Percentiles rank a stretch among this genome's conserved stretches.
Conservation (phyloP, 2,888 invertebrate genomes). For the Allolobophora icterica region DNA sequence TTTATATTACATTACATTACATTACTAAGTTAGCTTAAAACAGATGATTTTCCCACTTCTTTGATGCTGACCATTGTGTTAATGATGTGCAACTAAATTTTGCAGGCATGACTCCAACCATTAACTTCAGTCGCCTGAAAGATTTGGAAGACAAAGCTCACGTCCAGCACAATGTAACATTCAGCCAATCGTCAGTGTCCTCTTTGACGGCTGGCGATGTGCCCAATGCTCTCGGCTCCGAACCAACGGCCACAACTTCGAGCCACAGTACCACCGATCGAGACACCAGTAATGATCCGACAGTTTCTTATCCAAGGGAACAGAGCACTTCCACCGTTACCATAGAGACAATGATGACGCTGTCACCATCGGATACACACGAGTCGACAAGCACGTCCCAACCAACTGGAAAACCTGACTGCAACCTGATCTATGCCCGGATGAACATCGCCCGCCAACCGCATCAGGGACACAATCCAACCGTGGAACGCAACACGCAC, state of each 20-base stretch:
- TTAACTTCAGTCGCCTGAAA: conserved; percentile 31
- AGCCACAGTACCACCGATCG: conserved; percentile 19
- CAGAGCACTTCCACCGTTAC: conserved; percentile 67
- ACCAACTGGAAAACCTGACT: conserved; percentile 48
- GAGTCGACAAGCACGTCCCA: conserved; percentile 43
- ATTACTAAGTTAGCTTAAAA: background rate
- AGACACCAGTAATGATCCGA: conserved; percentile 5
- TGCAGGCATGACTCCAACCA: conserved; percentile 69
- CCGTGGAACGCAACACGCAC: conserved; percentile 78
- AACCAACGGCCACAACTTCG: background rate
- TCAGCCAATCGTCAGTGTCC: conserved; percentile 14
- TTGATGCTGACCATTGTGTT: background rate
- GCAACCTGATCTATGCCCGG: conserved; percentile 55
- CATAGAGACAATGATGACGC: conserved; percentile 71
- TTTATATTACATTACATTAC: too few species aligned
- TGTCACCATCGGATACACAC: conserved; percentile 70
- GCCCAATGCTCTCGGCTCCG: background rate
- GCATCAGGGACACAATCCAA: conserved; percentile 84
- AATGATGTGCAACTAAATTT: background rate
- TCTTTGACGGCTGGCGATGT: conserved; percentile 27
- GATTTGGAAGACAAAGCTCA: conserved; percentile 39
- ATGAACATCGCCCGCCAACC: conserved; percentile 71
- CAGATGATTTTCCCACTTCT: background rate
- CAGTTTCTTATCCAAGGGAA: conserved; percentile 45
- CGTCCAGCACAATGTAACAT: conserved; percentile 35